These are phyloP conservation scores for Micrasema minimum DNA, from an alignment of 1,140 invertebrate genomes.

Conservation along the genomic window DNA sequence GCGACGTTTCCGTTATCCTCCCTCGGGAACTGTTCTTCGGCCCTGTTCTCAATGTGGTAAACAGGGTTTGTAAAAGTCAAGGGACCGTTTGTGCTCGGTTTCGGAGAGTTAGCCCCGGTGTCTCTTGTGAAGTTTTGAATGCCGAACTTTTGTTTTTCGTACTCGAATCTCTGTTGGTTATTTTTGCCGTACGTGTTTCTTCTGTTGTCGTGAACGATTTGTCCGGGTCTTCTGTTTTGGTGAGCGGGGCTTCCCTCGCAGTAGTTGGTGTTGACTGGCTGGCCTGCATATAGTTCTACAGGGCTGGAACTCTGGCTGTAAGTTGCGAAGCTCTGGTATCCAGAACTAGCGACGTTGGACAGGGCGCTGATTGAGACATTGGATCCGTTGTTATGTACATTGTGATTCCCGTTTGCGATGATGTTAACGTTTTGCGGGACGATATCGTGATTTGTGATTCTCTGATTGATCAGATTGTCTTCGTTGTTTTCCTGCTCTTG, in stretches of 20 bases:
- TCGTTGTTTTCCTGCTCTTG: conserved; percentile 65
- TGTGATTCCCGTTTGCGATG: conserved; percentile 62
- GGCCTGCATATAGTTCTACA: conserved; percentile 74
- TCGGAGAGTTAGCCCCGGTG: conserved; percentile 65
- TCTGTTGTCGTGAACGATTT: conserved; percentile 37
- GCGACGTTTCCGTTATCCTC: conserved; percentile 42
- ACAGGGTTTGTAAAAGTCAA: conserved; percentile 89
- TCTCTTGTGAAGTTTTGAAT: conserved; percentile 68
- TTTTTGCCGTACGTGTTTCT: conserved; percentile 65
- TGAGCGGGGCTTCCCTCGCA: conserved; percentile 50
- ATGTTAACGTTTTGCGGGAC: conserved; percentile 61
- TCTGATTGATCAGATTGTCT: conserved; percentile 60
- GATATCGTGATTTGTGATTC: conserved; percentile 55
- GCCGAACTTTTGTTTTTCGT: conserved; percentile 66
- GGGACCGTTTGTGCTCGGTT: conserved; percentile 69
- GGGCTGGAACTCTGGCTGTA: conserved; percentile 91
- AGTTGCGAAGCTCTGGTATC: conserved; percentile 90
- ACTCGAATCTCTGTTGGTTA: conserved; percentile 66
- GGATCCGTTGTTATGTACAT: conserved; percentile 69
- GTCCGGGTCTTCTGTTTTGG: conserved; percentile 27
- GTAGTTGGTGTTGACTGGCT: conserved; percentile 54
- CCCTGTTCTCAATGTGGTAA: conserved; percentile 76
- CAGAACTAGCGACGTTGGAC: conserved; percentile 86
- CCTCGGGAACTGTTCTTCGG: conserved; percentile 46
- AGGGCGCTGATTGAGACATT: conserved; percentile 83